Evolutionary conservation across 2,113 vertebrate genomes (phyloP), one percentile per base, ranked within the genome.

Genomic region (Halichoeres trimaculatus): DNA sequence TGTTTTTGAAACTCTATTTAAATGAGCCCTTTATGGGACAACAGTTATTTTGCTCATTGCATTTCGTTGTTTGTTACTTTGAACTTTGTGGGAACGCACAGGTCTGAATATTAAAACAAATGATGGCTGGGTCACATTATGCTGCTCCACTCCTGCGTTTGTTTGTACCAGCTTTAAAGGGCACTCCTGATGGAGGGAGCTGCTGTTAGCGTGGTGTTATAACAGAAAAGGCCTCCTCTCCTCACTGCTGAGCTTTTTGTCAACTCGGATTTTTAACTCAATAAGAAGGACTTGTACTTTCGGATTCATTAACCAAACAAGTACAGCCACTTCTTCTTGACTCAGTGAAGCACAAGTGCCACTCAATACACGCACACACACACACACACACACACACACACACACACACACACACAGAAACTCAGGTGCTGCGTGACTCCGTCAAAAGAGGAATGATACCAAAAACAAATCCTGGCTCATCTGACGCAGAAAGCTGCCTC

Each of bases 261-360:
- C 2, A 40, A 13, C 17, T 43, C 24, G 26, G 9, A 23, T 38
- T 5, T 74, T 11, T n/a, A 20, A 48, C 45, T 17, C 16, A 60
- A n/a, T 55, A 22, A 22, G 12, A 64, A 35, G 20, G 47, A 47
- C 50, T 22, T 26, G 9, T 23, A 23, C 53, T 64, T 56, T 68
- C 36, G 23, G 48, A 65, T 64, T 43, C 60, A 68, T 71, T 60
- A 65, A 58, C 23, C 57, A 56, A 81, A 72, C 54, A 73, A 57
- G 23, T 34, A 14, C 13, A 62, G 14, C 26, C 43, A 26, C 63
- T 67, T 48, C 70, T 63, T 61, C 62, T 56, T 6, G 20, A 63
- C 69, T 67, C 41, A 43, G 26, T 34, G 38, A 40, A 65, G 59
- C 61, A 35, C 61, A 26, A 86, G 69, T 38, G 72, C 64, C 63